A percentile compares a stretch with the other conserved stretches of the same genome.
These are phyloP conservation scores for Halocynthia aurantium DNA, from an alignment of 23 tunicate genomes.

Conservation along the genomic window DNA sequence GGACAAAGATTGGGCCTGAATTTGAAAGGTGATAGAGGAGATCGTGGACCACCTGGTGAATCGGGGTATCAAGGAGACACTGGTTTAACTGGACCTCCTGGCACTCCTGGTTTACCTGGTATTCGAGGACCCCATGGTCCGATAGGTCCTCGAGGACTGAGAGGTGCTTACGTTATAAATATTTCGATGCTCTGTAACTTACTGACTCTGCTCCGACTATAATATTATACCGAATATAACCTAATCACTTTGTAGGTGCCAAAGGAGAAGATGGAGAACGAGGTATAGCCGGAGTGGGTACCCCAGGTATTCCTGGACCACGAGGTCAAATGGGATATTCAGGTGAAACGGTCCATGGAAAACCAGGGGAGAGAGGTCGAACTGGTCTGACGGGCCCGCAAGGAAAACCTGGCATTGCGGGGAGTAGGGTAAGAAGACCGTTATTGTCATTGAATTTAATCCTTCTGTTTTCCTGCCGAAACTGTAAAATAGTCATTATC, in stretches of 20 bases:
- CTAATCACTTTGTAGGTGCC: constrained; percentile 8
- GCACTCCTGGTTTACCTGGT: constrained; percentile 14
- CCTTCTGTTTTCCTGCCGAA: no score
- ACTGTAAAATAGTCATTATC: neutral
- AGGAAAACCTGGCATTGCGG: constrained; percentile 5
- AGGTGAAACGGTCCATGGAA: constrained; percentile 6
- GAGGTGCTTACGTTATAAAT: neutral
- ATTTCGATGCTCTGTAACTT: neutral
- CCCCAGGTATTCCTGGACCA: constrained; percentile 1
- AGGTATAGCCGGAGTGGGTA: constrained; percentile 12
- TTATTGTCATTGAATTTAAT: no score
- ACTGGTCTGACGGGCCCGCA: neutral
- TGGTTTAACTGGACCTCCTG: constrained; percentile 3
- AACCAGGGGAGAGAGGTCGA: neutral
- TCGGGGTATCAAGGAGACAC: constrained; percentile 1
- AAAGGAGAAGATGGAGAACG: constrained; percentile 21
- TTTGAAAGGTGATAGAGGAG: neutral
- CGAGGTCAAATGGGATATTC: constrained; percentile 1
- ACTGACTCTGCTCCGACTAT: neutral
- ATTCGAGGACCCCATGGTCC: constrained; percentile 1
- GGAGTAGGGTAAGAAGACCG: neutral
- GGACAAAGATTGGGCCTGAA: no score
- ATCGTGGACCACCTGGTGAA: constrained; percentile 12
- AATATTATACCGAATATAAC: neutral
- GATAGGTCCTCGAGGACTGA: constrained; percentile 6